A percentile compares a stretch with the other conserved stretches of the same genome.
phyloP scores from a whole-genome alignment of 2,797 vertebrate genomes.

The Podarcis lilfordi region DNA sequence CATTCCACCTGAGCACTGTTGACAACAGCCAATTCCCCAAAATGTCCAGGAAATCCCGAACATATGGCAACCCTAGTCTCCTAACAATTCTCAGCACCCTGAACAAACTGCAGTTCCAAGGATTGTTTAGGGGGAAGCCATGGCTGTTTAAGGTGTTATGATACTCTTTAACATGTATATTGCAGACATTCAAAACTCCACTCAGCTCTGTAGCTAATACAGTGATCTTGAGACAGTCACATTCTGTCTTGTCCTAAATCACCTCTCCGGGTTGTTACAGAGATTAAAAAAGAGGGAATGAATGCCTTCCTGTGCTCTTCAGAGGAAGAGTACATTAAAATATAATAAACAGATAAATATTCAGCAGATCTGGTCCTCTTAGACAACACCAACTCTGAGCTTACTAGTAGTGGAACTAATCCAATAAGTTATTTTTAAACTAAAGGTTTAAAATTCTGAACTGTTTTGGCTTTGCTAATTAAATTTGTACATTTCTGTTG shows the following conservation, averaged over 20 bases:
- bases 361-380: background rate
- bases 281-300: background rate
- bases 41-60: too few species aligned
- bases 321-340: background rate
- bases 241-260: background rate
- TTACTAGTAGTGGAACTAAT: background rate
- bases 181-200: too few species aligned
- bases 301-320: background rate
- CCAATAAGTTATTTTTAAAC: background rate
- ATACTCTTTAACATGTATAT: too few species aligned
- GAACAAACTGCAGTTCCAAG: too few species aligned
- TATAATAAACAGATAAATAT: background rate
- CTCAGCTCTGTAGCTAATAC: background rate
- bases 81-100: too few species aligned
- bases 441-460: background rate
- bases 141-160: too few species aligned
- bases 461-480: background rate
- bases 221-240: background rate
- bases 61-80: too few species aligned
- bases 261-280: background rate
- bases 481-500: background rate
- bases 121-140: too few species aligned
- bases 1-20: too few species aligned
- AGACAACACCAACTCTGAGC: background rate
- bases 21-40: too few species aligned